Evolutionary conservation across 2,797 vertebrate genomes (phyloP).

Genomic region (Perodicticus potto): DNA sequence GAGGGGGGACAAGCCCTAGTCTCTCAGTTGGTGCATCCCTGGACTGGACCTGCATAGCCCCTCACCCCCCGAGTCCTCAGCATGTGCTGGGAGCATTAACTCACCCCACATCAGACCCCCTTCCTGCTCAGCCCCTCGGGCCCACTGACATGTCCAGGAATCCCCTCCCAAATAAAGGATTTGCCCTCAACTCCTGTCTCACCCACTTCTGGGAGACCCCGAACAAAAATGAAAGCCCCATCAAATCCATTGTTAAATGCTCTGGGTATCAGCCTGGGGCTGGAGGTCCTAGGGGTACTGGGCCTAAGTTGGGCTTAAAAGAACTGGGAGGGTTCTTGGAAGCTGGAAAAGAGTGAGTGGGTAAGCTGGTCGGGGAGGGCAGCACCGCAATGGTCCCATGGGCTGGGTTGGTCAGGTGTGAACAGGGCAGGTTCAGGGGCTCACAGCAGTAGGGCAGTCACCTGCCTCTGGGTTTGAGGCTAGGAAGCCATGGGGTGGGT

Average conservation of each 20-base stretch:
- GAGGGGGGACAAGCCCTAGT: too few species aligned
- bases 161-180: background rate
- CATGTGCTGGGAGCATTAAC: background rate
- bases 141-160: accelerated
- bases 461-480: background rate
- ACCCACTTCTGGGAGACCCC: background rate
- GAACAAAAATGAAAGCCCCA: background rate
- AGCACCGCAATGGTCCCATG: background rate
- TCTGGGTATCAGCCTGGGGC: background rate
- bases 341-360: background rate
- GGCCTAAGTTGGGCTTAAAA: background rate
- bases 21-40: background rate
- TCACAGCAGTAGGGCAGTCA: background rate
- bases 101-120: accelerated
- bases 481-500: background rate
- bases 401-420: background rate
- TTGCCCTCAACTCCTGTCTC: background rate
- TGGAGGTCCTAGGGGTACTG: background rate
- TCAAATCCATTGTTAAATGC: background rate
- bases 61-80: accelerated
- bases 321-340: background rate
- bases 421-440: background rate
- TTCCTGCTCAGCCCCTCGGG: background rate
- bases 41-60: background rate
- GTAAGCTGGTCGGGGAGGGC: background rate